Conservation (phyloP, 2,113 vertebrate genomes). For the Condylura cristata region DNA sequence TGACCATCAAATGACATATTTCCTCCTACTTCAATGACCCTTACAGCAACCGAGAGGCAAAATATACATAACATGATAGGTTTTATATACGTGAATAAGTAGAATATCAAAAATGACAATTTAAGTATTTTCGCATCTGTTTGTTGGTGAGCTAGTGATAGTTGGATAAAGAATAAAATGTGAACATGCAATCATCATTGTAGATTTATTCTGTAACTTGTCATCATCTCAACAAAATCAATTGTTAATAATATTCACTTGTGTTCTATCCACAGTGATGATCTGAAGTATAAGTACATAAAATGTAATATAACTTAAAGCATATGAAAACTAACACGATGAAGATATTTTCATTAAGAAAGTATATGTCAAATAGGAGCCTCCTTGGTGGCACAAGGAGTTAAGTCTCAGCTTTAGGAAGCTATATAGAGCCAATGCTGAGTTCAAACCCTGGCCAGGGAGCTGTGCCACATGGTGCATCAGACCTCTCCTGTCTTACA, state of each 20-base stretch:
- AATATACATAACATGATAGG: neutral
- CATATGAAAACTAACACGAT: neutral
- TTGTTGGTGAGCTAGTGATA: neutral
- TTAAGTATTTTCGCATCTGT: neutral
- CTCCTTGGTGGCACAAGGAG: too few species aligned
- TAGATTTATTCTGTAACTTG: neutral
- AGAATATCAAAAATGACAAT: neutral
- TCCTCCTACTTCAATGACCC: neutral
- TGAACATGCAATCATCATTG: neutral
- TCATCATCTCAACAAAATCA: constrained; percentile 21
- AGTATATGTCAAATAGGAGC: too few species aligned
- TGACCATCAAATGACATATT: neutral
- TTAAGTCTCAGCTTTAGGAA: too few species aligned
- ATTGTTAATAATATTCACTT: neutral
- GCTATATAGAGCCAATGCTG: too few species aligned
- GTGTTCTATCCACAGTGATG: neutral
- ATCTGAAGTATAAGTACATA: neutral
- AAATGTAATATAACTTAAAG: neutral
- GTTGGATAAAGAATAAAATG: neutral
- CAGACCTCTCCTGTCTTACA: too few species aligned
- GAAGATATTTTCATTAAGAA: constrained; percentile 7
- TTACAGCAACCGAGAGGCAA: neutral
- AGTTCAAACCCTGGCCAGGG: too few species aligned
- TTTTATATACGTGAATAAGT: neutral
- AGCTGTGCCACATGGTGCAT: too few species aligned